These are phyloP conservation scores for Choloepus didactylus DNA, from an alignment of 2,797 vertebrate genomes.

Conservation along the genomic window DNA sequence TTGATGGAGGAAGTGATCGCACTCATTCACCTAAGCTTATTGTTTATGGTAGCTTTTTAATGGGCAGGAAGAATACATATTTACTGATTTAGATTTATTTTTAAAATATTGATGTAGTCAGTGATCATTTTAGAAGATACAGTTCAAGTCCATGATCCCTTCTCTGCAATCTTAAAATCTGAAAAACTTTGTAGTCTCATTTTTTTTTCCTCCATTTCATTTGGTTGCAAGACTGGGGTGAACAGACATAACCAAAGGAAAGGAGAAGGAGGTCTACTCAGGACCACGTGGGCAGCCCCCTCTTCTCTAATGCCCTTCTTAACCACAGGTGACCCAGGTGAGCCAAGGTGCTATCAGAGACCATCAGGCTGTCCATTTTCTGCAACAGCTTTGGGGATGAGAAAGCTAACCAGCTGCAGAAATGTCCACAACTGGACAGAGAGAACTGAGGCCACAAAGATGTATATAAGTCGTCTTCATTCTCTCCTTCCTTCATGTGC, in stretches of 20 bases:
- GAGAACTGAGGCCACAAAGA: constrained; percentile 3
- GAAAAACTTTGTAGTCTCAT: background rate
- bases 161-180: background rate
- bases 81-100: background rate
- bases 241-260: background rate
- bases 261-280: background rate
- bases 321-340: background rate
- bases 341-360: background rate
- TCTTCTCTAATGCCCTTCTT: background rate
- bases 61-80: background rate
- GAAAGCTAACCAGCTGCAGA: background rate
- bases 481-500: background rate
- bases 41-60: constrained; percentile 1
- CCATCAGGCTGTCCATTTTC: background rate
- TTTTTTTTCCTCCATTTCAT: background rate
- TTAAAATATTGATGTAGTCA: background rate
- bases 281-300: background rate
- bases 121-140: background rate
- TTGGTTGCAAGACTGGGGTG: background rate
- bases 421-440: background rate
- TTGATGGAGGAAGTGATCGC: background rate
- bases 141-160: background rate
- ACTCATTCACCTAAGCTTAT: background rate
- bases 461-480: background rate
- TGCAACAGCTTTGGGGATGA: background rate